Percentiles rank a stretch among this genome's conserved stretches.
These are phyloP conservation scores for Diabrotica balteata DNA, from an alignment of 2,888 invertebrate species.

Conservation along the genomic window DNA sequence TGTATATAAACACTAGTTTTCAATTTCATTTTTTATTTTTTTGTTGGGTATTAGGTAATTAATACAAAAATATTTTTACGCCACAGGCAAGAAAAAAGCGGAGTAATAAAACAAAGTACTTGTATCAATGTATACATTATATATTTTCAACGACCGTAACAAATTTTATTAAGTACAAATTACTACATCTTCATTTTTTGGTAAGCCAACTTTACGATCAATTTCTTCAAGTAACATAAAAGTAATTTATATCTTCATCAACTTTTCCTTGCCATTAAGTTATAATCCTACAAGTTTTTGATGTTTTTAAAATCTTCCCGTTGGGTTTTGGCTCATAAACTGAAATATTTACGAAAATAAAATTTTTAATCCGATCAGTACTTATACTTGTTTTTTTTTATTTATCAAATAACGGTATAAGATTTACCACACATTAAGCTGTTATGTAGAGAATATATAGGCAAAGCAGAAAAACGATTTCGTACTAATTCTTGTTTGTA, in stretches of 20 bases:
- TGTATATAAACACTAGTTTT: no score
- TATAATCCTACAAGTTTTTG: neutral
- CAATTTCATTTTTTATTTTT: no score
- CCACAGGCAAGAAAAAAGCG: no score
- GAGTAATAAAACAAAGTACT: neutral
- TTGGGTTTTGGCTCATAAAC: conserved; percentile 2
- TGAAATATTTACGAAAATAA: conserved; percentile 7
- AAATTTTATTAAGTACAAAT: neutral
- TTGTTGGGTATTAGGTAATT: no score
- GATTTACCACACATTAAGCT: no score
- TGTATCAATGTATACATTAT: neutral
- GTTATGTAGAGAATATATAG: no score
- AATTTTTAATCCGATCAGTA: conserved; percentile 6
- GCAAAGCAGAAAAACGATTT: no score
- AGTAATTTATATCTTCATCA: conserved; percentile 12
- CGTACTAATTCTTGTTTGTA: no score
- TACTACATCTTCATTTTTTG: conserved; percentile 1
- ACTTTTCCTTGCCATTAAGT: conserved; percentile 3
- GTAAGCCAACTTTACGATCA: conserved; percentile 9
- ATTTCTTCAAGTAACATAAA: conserved; percentile 3
- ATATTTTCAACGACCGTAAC: neutral
- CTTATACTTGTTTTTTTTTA: neutral
- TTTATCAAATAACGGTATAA: neutral
- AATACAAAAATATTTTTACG: no score
- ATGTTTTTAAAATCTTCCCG: conserved; percentile 6